These are phyloP conservation scores for Chloroceryle aenea DNA, from an alignment of 2,113 vertebrate species.

Conservation along the genomic window DNA sequence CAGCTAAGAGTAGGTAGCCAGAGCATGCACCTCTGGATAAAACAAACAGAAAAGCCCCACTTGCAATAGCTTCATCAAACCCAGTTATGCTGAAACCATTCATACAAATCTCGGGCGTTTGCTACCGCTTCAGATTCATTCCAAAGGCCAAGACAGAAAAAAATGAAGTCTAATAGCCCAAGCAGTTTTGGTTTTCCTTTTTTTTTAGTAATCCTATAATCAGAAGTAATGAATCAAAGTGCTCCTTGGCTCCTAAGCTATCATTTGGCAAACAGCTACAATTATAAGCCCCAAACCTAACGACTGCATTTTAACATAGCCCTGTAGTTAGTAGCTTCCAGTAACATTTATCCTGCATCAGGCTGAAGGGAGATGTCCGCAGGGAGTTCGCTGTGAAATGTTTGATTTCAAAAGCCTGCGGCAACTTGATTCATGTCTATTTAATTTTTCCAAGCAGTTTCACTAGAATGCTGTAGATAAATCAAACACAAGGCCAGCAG, in stretches of 20 bases:
- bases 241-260: slow-evolving; percentile 7
- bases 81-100: neutral
- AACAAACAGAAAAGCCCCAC: neutral
- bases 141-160: neutral
- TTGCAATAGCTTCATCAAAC: neutral
- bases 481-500: slow-evolving; percentile 47
- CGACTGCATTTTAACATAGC: neutral
- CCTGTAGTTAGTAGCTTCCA: neutral
- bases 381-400: slow-evolving; percentile 37
- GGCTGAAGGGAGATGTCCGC: slow-evolving; percentile 33
- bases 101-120: neutral
- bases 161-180: neutral
- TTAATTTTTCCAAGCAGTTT: slow-evolving; percentile 72
- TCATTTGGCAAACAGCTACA: slow-evolving; percentile 30
- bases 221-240: slow-evolving; percentile 20
- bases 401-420: slow-evolving; percentile 54
- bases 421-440: slow-evolving; percentile 68
- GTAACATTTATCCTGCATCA: slow-evolving; percentile 22
- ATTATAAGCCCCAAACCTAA: neutral
- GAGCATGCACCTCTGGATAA: slow-evolving; percentile 9
- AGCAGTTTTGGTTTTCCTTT: neutral
- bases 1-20: neutral
- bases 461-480: slow-evolving; percentile 55
- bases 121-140: neutral
- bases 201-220: neutral